Conservation (phyloP, 2,113 vertebrate species). For the Limanda limanda region DNA sequence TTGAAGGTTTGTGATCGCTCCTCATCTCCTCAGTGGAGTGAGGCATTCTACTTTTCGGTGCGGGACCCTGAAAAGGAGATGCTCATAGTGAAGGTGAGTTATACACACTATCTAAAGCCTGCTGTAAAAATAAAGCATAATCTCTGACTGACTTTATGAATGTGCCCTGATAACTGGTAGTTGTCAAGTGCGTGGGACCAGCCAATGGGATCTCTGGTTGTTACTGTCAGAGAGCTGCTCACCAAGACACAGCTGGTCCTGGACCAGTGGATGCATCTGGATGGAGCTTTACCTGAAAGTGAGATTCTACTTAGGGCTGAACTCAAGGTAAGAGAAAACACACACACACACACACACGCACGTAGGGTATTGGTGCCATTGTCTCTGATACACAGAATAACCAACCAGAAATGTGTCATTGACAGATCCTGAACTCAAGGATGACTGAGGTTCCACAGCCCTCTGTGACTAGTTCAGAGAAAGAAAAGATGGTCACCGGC, state of each 20-base stretch:
- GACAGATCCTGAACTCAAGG: conserved; percentile 71
- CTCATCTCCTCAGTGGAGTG: conserved; percentile 86
- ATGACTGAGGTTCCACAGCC: conserved; percentile 65
- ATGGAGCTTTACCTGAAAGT: conserved; percentile 78
- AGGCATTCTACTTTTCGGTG: conserved; percentile 86
- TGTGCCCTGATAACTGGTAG: conserved; percentile 45
- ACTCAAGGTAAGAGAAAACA: conserved; percentile 83
- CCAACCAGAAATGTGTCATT: not conserved
- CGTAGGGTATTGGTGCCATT: not conserved
- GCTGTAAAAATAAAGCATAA: not conserved
- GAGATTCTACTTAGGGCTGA: conserved; percentile 88
- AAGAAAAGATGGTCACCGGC: not conserved
- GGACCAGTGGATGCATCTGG: conserved; percentile 87
- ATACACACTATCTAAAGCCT: not conserved
- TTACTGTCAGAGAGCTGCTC: conserved; percentile 86
- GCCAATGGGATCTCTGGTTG: conserved; percentile 83
- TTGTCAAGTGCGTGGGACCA: conserved; percentile 81
- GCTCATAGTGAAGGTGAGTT: conserved; percentile 87
- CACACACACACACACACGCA: not conserved
- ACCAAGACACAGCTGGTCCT: conserved; percentile 81
- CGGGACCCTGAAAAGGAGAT: conserved; percentile 82
- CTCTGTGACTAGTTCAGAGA: conserved; percentile 32
- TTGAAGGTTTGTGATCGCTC: conserved; percentile 83
- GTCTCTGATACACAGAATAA: not conserved
- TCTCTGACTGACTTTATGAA: not conserved